Evolutionary conservation across 1,140 invertebrate genomes (phyloP).

Genomic region (Drosophila dunni): DNA sequence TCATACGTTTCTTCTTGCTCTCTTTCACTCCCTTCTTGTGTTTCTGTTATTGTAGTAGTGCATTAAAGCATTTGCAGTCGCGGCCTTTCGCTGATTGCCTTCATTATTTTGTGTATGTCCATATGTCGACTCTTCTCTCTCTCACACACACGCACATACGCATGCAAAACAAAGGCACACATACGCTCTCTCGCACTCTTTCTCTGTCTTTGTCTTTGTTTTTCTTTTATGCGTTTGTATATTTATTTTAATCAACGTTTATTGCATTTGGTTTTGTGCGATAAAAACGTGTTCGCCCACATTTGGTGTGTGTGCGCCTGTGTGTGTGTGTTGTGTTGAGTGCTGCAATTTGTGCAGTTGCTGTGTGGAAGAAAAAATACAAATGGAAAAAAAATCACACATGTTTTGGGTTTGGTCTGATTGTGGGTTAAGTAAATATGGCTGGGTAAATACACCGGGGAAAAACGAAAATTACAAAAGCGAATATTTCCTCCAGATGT

Average conservation of each 20-base stretch:
- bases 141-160: constrained; percentile 1
- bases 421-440: constrained; percentile 74
- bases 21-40: constrained; percentile 15
- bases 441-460: constrained; percentile 59
- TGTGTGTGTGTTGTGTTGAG: constrained; percentile 26
- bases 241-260: constrained; percentile 82
- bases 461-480: constrained; percentile 23
- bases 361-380: constrained; percentile 31
- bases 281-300: constrained; percentile 82
- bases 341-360: constrained; percentile 65
- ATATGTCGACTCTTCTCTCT: constrained; percentile 27
- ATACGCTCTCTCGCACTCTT: background rate
- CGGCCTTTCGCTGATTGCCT: constrained; percentile 44
- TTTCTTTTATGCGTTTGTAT: constrained; percentile 50
- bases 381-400: constrained; percentile 55
- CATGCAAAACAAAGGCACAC: background rate
- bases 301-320: constrained; percentile 43
- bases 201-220: constrained; percentile 34
- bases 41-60: constrained; percentile 4
- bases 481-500: constrained; percentile 5
- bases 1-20: constrained; percentile 12
- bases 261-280: constrained; percentile 77
- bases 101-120: constrained; percentile 37
- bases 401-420: constrained; percentile 58
- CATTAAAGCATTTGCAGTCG: constrained; percentile 36